A percentile compares a stretch with the other conserved stretches of the same genome.
Evolutionary conservation across 2,797 vertebrate species (phyloP).

Genomic region (Sebastes iracundus): DNA sequence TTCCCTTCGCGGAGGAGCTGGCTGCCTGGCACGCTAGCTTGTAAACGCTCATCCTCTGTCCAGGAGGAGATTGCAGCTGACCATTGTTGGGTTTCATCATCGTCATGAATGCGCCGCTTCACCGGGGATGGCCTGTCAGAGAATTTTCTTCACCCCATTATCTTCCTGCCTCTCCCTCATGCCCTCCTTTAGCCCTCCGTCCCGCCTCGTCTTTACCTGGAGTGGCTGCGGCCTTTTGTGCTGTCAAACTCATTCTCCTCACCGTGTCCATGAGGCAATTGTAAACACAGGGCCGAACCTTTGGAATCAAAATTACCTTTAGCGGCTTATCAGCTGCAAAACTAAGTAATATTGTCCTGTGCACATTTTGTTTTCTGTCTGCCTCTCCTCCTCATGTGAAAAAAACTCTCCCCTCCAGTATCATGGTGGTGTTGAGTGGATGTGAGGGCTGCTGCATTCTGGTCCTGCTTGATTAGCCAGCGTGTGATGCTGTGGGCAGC

Average conservation of each 20-base stretch:
- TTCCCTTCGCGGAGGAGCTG: constrained; percentile 10
- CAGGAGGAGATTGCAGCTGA: constrained; percentile 59
- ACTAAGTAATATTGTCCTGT: constrained; percentile 2
- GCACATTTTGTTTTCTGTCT: constrained; percentile 13
- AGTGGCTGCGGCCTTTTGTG: constrained; percentile 10
- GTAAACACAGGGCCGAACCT: neutral
- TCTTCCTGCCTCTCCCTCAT: constrained; percentile 33
- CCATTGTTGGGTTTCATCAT: constrained; percentile 70
- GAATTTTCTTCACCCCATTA: constrained; percentile 54
- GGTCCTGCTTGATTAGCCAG: constrained; percentile 80
- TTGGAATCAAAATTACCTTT: constrained; percentile 22
- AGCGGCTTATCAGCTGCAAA: constrained; percentile 19
- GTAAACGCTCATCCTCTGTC: constrained; percentile 37
- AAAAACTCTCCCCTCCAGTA: constrained; percentile 23
- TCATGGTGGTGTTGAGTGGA: constrained; percentile 59
- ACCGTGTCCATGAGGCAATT: constrained; percentile 12
- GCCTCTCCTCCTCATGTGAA: neutral
- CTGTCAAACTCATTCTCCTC: constrained; percentile 32
- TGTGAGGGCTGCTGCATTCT: constrained; percentile 69
- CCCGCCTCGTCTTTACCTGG: constrained; percentile 18
- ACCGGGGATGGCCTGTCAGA: constrained; percentile 44
- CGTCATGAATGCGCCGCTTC: constrained; percentile 32
- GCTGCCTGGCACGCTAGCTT: constrained; percentile 4
- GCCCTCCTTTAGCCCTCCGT: constrained; percentile 22
- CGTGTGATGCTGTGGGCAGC: constrained; percentile 76